A percentile compares a stretch with the other conserved stretches of the same genome.
Evolutionary conservation across 2,113 vertebrate species (phyloP).

Genomic region (Plectropomus leopardus): DNA sequence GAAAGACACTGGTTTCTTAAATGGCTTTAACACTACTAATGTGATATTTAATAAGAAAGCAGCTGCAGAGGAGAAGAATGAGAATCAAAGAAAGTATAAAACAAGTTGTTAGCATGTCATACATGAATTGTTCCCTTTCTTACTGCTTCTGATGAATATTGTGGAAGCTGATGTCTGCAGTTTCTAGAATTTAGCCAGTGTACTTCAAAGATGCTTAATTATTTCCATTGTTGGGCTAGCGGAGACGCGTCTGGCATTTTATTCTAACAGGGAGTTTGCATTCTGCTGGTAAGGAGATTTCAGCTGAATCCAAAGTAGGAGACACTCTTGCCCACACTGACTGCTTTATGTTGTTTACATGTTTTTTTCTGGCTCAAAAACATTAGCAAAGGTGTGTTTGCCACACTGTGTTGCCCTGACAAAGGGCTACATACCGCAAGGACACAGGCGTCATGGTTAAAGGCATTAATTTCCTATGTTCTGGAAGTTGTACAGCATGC

Average conservation of each 20-base stretch:
- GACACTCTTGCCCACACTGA: too few relatives aligned
- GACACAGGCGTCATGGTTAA: too few relatives aligned
- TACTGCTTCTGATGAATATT: neutral
- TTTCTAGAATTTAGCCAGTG: neutral
- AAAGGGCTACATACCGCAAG: too few relatives aligned
- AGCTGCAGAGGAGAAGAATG: neutral
- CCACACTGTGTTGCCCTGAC: too few relatives aligned
- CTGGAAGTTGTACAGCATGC: too few relatives aligned
- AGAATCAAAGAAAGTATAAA: neutral
- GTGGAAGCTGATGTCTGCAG: conserved; percentile 29
- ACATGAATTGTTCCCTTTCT: neutral
- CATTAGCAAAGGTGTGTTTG: too few relatives aligned
- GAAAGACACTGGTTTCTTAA: conserved; percentile 14
- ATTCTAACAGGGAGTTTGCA: neutral
- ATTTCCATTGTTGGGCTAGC: conserved; percentile 33
- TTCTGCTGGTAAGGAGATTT: conserved; percentile 5
- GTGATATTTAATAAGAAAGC: too few relatives aligned
- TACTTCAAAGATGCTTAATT: conserved; percentile 39
- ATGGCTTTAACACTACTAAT: neutral
- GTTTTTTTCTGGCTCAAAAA: too few relatives aligned
- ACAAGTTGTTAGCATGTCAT: neutral
- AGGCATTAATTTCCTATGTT: too few relatives aligned
- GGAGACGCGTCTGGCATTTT: neutral
- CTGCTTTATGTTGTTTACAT: too few relatives aligned
- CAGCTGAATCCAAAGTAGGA: conserved; percentile 2